Percentiles rank a stretch among this genome's conserved stretches.
These are phyloP conservation scores for Morphnarchus princeps DNA, from an alignment of 2,113 vertebrate species.

Conservation along the genomic window DNA sequence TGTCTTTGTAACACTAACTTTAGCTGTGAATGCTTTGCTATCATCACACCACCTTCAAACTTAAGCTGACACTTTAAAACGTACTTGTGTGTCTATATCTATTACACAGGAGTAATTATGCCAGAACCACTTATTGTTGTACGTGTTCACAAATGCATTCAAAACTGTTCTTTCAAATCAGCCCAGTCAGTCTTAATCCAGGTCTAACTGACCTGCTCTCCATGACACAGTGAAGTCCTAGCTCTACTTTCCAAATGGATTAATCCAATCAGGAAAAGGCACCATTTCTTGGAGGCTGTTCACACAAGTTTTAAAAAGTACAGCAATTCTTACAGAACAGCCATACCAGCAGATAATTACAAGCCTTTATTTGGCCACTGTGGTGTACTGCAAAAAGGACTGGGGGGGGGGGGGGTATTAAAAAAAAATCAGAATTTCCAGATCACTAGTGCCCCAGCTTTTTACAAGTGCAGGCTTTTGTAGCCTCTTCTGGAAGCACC, in stretches of 20 bases:
- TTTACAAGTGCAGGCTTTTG: background rate
- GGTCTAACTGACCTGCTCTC: background rate
- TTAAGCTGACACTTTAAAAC: background rate
- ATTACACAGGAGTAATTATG: background rate
- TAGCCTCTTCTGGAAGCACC: background rate
- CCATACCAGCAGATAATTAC: background rate
- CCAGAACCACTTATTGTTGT: background rate
- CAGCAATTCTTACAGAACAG: background rate
- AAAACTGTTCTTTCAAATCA: background rate
- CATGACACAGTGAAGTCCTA: background rate
- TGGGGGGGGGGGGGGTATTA: background rate
- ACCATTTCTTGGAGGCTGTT: background rate
- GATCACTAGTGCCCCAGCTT: background rate
- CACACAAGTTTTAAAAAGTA: background rate
- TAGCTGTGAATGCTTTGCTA: background rate
- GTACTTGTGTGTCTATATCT: too few species aligned
- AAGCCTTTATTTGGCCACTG: background rate
- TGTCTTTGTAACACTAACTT: background rate
- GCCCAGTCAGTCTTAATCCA: background rate
- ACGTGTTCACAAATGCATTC: background rate
- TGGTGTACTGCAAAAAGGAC: background rate
- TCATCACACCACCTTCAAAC: background rate
- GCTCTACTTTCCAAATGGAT: background rate
- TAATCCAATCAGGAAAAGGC: background rate
- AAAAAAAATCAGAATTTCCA: background rate